Evolutionary conservation across 2,888 invertebrate genomes (phyloP).

Genomic region (Hololepta plana): DNA sequence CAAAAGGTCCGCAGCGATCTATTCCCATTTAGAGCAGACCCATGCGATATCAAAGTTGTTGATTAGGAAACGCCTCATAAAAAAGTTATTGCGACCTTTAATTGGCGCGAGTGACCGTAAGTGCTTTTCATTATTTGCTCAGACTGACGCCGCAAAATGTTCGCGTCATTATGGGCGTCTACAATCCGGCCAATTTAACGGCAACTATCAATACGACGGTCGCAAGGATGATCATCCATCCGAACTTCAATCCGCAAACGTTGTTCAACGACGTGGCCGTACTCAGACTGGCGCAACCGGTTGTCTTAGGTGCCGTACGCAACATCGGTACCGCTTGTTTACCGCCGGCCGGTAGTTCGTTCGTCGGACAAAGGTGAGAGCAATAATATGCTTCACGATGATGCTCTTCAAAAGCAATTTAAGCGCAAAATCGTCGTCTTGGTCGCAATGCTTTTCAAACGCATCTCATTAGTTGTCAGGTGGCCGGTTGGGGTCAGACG

Average conservation of each 20-base stretch:
- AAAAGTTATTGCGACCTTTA: too few relatives aligned
- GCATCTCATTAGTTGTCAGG: too few relatives aligned
- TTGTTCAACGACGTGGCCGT: slow-evolving; percentile 71
- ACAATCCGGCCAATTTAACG: slow-evolving; percentile 8
- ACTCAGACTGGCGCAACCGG: slow-evolving; percentile 41
- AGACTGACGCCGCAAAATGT: slow-evolving; percentile 11
- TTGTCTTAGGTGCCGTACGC: slow-evolving; percentile 33
- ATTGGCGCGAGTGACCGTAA: too few relatives aligned
- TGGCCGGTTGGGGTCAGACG: slow-evolving; percentile 80
- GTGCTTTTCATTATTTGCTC: too few relatives aligned
- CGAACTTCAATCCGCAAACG: slow-evolving; percentile 50
- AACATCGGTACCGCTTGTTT: slow-evolving; percentile 46
- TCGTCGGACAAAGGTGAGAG: slow-evolving; percentile 14
- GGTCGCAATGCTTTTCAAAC: background rate
- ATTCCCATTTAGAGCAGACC: too few relatives aligned
- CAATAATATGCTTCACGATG: background rate
- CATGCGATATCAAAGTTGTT: too few relatives aligned
- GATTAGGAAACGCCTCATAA: too few relatives aligned
- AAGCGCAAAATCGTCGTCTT: too few relatives aligned
- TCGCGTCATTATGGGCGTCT: slow-evolving; percentile 13
- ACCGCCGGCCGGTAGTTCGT: slow-evolving; percentile 25
- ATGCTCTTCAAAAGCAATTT: too few relatives aligned
- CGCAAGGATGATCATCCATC: slow-evolving; percentile 12
- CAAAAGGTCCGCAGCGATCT: too few relatives aligned
- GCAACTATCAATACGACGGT: slow-evolving; percentile 3